Base-by-base conservation (phyloP, 2,797 vertebrate genomes). In the Dryobates pubescens region DNA sequence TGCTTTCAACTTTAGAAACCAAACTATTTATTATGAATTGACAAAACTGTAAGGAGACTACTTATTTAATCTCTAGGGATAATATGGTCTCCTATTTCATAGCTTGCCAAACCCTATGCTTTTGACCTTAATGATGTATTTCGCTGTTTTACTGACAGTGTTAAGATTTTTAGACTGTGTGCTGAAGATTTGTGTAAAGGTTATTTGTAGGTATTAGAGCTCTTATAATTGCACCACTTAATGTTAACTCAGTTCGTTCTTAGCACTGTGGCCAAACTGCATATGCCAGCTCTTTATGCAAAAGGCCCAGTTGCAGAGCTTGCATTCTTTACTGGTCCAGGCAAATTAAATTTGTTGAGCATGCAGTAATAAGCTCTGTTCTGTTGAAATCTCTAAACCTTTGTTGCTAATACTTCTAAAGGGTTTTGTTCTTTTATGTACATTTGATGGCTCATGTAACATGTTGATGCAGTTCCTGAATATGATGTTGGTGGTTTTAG, bases 331-430 rank as follows among this genome's bases (percentile, higher is more conserved):
- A 57, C 59, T 0, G 1, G 53, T 73, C 59, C 45, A 88, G 82
- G 68, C 86, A 95, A 88, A 91, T 88, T 78, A 76, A 84, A 95
- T 88, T 81, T 96, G 95, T 93, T 94, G 95, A 94, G 68, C 43
- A 26, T 89, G 95, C 95, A 93, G 59, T 87, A 86, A 90, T 82
- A 62, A 74, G 51, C 45, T 65, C 64, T 61, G 36, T 94, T 93
- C 88, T 82, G 47, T 67, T 92, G 88, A 91, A 86, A 59, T 92
- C 53, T 90, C 82, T 94, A 67, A 92, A 82, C 30, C 74, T 81
- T 94, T 89, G 45, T 84, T 92, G 57, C 57, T 86, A 76, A 92
- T 95, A 61, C 54, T 51, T 86, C 51, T 70, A 24, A 72, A 70
- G 81, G 38, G 13, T 89, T 94, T 83, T 88, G 47, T 92, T 93